Percentiles rank a stretch among this genome's conserved stretches.
Evolutionary conservation across 2,797 vertebrate genomes (phyloP).

Genomic region (Rhabdomys pumilio): DNA sequence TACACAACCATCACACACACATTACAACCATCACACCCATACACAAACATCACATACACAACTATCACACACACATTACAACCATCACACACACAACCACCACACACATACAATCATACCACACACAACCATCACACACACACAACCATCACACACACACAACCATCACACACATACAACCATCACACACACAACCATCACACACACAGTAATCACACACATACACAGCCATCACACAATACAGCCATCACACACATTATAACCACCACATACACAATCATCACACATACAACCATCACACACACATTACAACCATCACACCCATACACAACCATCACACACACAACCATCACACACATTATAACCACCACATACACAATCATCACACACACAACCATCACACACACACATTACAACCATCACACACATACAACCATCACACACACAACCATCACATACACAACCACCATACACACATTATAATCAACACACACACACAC

Average conservation of each 20-base stretch:
- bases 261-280: background rate
- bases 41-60: background rate
- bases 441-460: background rate
- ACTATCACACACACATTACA: background rate
- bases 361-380: no score
- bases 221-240: no score
- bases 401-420: background rate
- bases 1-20: background rate
- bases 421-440: no score
- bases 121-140: background rate
- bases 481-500: background rate
- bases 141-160: background rate
- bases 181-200: no score
- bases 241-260: background rate
- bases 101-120: background rate
- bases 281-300: background rate
- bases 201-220: no score
- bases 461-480: background rate
- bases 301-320: background rate
- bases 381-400: no score
- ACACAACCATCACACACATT: background rate
- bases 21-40: background rate
- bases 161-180: no score
- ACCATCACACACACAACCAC: background rate
- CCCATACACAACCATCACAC: background rate